Conservation (phyloP, 2,113 vertebrate species). For the Pelusios castaneus region DNA sequence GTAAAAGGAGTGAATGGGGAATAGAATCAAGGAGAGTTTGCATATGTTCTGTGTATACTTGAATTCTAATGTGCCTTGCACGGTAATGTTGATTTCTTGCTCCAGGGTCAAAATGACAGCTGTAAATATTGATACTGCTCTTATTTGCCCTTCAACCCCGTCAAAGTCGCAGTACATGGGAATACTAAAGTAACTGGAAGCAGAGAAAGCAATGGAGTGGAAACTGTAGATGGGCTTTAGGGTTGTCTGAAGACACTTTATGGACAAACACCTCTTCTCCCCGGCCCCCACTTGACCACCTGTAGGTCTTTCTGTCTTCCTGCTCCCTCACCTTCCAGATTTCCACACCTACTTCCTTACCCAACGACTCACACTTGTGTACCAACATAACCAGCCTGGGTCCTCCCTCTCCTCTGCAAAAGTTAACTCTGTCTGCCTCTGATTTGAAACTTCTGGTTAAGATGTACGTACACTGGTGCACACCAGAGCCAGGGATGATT, state of each 20-base stretch:
- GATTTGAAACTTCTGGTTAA: background rate
- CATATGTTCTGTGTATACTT: background rate
- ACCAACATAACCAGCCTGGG: background rate
- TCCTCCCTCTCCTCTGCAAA: background rate
- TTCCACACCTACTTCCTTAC: background rate
- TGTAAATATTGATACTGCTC: background rate
- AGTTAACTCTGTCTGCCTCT: background rate
- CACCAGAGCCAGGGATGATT: background rate
- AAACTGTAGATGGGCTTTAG: background rate
- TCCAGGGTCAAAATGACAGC: background rate
- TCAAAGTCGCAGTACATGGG: background rate
- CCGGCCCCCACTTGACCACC: background rate
- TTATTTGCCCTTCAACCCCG: background rate
- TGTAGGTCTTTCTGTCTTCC: background rate
- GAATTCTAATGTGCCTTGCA: background rate
- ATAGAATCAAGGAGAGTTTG: background rate
- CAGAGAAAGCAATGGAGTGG: background rate
- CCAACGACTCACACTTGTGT: background rate
- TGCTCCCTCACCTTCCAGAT: background rate
- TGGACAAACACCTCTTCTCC: background rate
- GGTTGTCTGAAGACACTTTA: background rate
- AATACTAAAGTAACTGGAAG: background rate
- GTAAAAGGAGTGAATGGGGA: background rate
- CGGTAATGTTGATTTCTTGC: background rate
- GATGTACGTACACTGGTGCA: background rate